Percentiles rank a stretch among this genome's conserved stretches.
phyloP scores from a whole-genome alignment of 92 coral and sea anemone genomes.

The Siderastrea radians region DNA sequence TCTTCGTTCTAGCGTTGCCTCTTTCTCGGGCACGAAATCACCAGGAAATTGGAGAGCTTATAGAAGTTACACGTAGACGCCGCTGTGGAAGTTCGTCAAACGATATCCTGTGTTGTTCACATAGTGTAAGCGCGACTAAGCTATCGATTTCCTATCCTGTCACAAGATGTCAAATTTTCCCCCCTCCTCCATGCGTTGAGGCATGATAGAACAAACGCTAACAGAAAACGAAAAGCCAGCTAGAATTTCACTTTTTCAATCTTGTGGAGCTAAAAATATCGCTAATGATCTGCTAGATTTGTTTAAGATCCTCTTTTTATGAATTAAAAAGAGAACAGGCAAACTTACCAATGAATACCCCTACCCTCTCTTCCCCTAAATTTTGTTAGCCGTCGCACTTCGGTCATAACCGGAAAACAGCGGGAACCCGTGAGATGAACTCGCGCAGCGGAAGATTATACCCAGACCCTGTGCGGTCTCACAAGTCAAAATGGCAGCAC shows the following conservation, averaged over 20 bases:
- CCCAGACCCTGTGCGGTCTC: too few species aligned
- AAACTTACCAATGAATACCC: not conserved
- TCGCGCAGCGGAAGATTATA: too few species aligned
- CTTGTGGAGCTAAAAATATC: too few species aligned
- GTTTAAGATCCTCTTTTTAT: not conserved
- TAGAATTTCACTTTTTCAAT: too few species aligned
- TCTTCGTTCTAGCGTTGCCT: not conserved
- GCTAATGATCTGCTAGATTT: not conserved
- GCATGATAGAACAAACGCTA: not conserved
- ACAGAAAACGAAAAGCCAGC: too few species aligned
- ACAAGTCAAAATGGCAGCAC: slow-evolving; percentile 1
- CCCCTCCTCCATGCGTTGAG: not conserved
- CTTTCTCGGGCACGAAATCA: not conserved
- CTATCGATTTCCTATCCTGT: not conserved
- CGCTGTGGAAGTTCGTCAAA: not conserved
- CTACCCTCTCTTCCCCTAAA: not conserved
- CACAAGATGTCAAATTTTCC: not conserved
- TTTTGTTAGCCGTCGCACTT: not conserved
- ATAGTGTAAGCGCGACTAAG: too few species aligned
- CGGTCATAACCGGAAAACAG: not conserved
- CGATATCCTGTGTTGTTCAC: not conserved
- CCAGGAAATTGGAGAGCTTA: not conserved
- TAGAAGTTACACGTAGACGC: slow-evolving; percentile 13
- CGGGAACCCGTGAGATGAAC: not conserved
- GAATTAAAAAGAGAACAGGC: not conserved